Conservation (phyloP, 2,888 invertebrate species). For the Drosophila falleni region DNA sequence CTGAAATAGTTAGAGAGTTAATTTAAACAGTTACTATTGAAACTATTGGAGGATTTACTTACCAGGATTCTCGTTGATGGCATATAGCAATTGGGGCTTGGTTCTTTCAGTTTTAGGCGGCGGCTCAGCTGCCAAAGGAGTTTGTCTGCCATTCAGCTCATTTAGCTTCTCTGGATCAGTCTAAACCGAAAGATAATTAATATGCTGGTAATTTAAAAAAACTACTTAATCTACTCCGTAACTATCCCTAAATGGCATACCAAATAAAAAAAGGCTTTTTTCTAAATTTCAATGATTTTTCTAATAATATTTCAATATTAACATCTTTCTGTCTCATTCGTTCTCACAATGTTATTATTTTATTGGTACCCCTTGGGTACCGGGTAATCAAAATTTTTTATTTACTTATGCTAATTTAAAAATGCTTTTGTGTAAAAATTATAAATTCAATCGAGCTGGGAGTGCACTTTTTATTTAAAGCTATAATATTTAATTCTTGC, state of each 20-base stretch:
- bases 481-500: conserved; percentile 34
- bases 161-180: conserved; percentile 43
- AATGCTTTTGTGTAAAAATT: conserved; percentile 14
- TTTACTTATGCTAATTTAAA: conserved; percentile 64
- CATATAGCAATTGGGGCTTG: conserved; percentile 87
- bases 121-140: conserved; percentile 27
- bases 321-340: not conserved
- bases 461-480: conserved; percentile 29
- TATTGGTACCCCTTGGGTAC: not conserved
- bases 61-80: conserved; percentile 91
- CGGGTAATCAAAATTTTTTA: conserved; percentile 26
- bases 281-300: too few relatives aligned
- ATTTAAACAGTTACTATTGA: too few relatives aligned
- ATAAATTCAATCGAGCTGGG: not conserved
- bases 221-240: not conserved
- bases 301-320: too few relatives aligned
- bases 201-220: conserved; percentile 3
- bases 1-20: conserved; percentile 13
- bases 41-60: not conserved
- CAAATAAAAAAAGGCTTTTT: too few relatives aligned
- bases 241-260: not conserved
- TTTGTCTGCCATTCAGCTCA: conserved; percentile 12
- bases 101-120: conserved; percentile 36
- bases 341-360: not conserved
- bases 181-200: conserved; percentile 32